Evolutionary conservation across 2,888 invertebrate genomes (phyloP), one percentile per base, ranked within the genome.

Genomic region (Adelphocoris suturalis): DNA sequence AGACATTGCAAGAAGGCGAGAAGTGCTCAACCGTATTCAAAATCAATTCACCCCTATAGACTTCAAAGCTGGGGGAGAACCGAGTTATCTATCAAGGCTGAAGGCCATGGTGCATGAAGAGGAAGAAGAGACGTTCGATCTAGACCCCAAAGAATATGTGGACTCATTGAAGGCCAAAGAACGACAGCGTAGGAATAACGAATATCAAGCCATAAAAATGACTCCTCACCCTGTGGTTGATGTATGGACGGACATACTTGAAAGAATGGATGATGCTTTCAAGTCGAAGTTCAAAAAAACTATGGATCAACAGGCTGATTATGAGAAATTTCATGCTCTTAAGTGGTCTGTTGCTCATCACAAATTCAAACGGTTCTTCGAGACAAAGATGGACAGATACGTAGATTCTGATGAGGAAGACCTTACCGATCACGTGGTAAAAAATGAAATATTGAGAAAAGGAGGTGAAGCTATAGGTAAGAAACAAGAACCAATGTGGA

Each of bases 371-470:
- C 47, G 27, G 52, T 84, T 84, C 47, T 89, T 68, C 16, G 82
- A 82, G n/a, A 28, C 68, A 2, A 27, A 46, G 37, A 28, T 75
- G 37, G 57, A 89, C 52, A 84, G 84, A 68, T 82, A 89, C 47
- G 84, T 75, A 3, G 89, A 89, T 68, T 82, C 82, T 19, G 75
- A 89, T 16, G 89, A 89, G 23, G 82, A 89, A 28, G 89, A 82
- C 19, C n/a, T 2, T 19, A 27, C 19, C 13, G 47, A 14, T 7
- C 85, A 90, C 27, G 85, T n/a, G 3, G 90, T 90, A 12, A 47
- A 27, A 27, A 85, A 90, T 19, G 85, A 84, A 52, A 90, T 52
- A 7, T 52, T 84, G 19, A 61, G 85, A 47, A 75, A 78, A 85
- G 84, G 85, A 16, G 89, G 85, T 14, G 89, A 85, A 76, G 89